Conservation (phyloP, 2,888 invertebrate species). For the Julus scanicus region DNA sequence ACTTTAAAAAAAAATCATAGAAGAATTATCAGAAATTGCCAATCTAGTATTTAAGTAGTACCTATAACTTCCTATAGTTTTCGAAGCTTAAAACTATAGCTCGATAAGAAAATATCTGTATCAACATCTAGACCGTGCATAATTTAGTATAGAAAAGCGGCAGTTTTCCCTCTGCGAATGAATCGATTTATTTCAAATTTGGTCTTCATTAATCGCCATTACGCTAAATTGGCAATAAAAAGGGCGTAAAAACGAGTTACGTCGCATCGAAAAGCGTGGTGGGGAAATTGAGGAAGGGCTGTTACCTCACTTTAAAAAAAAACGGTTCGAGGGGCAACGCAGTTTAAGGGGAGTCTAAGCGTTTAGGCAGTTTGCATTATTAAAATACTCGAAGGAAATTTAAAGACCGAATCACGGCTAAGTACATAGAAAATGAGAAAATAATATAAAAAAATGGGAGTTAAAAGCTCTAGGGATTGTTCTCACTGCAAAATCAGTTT, state of each 20-base stretch:
- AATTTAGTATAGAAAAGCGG: not conserved
- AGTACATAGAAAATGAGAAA: slow-evolving; percentile 3
- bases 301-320: not conserved
- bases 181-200: slow-evolving; percentile 31
- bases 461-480: no score
- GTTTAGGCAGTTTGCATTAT: not conserved
- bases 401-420: not conserved
- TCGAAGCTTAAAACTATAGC: not conserved
- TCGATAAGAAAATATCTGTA: not conserved
- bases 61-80: not conserved
- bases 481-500: no score
- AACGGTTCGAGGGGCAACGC: not conserved
- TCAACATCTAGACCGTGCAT: not conserved
- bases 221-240: slow-evolving; percentile 13
- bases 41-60: slow-evolving; percentile 3
- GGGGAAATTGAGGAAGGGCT: slow-evolving; percentile 28
- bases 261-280: not conserved
- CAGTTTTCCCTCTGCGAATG: not conserved
- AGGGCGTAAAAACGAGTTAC: slow-evolving; percentile 28
- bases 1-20: not conserved
- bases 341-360: not conserved
- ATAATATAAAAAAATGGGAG: not conserved
- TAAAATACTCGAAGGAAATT: slow-evolving; percentile 16
- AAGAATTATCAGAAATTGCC: slow-evolving; percentile 8
- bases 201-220: slow-evolving; percentile 21